Base-by-base conservation (phyloP, 2,797 vertebrate species). In the Emys orbicularis region DNA sequence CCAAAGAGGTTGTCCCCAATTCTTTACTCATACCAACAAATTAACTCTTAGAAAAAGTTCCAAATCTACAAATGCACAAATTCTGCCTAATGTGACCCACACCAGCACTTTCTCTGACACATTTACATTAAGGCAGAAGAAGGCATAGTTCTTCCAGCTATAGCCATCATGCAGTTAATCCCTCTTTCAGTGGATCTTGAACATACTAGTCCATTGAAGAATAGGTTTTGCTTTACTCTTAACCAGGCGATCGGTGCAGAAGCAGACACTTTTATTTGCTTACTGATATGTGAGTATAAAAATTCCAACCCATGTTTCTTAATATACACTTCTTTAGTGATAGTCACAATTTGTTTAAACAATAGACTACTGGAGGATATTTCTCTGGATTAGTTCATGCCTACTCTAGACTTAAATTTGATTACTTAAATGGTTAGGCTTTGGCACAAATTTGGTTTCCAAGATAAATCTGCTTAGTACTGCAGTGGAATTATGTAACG, bases 11-110 rank as follows among this genome's bases (percentile, higher is more conserved):
- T 92, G 90, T 84, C 86, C 79, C 41, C 50, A 81, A 53, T 89
- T 95, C 93, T 95, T 94, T 88, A 88, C 57, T 84, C 77, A 6
- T 50, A 84, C 82, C 61, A 95, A 92, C 86, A 90, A 95, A 86
- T 83, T 80, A 65, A 52, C 84, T 56, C n/a, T 82, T 12, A 59
- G n/a, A 96, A 94, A 90, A 57, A 23, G 1, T 81, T 41, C 74
- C n/a, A 41, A 65, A 86, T 44, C 83, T 92, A 84, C 15, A 19
- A 89, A 47, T 16, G 47, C 1, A 87, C 1, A 89, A 92, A 88
- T 87, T 89, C 88, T 87, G 59, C 41, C 83, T 65, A 4, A 12
- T 29, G 19, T 77, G 68, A 90, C 93, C 94, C 81, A 52, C 27
- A 84, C 72, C 11, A 90, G 54, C 37, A 87, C 23, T 49, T 96